Evolutionary conservation across 1,140 invertebrate genomes (phyloP), one percentile per base, ranked within the genome.

Genomic region (Drosophila kurseongensis): DNA sequence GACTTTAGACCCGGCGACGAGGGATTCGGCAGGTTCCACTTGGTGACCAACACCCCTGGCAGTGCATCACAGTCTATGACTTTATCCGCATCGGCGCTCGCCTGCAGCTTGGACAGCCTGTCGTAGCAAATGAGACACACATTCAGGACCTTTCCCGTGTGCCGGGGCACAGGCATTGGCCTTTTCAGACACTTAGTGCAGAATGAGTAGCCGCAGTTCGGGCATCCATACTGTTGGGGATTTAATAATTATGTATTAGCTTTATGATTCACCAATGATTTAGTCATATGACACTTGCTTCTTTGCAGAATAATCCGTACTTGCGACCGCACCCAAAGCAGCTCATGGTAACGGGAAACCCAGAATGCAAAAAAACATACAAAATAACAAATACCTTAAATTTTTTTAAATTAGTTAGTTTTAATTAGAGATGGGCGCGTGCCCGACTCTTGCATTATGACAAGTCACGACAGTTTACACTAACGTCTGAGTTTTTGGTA

Each of bases 191-290:
- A 95, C 89, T 95, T 95, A 69, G 93, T 93, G 80, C 95, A 95
- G 78, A 94, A 95, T 71, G 94, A 94, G 80, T 95, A 94, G 27
- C 94, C 94, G 90, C 95, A 95, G 78, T 93, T 93, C 32, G 94
- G 93, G 84, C 95, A 95, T 4, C 94, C 95, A 92, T 94, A 93
- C 95, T 91, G 51, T 18, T 14, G 5, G 23, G 9, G 1, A 29
- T 42, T 14, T 1, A 63, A 59, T 12, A 35, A 50, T 8, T 23
- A 47, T 9, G 16, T 32, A 14, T 41, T 35, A 57, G 40, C 29
- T 32, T 44, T 35, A 2, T 14, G 4, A 32, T 38, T 4, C 35
- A 7, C 7, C 16, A 29, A 5, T 44, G n/a, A n/a, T 12, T 16
- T 14, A 45, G 18, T n/a, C 1, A 7, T 18, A 38, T 14, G 51